phyloP scores from a whole-genome alignment of 2,113 vertebrate genomes.

The Sardina pilchardus region DNA sequence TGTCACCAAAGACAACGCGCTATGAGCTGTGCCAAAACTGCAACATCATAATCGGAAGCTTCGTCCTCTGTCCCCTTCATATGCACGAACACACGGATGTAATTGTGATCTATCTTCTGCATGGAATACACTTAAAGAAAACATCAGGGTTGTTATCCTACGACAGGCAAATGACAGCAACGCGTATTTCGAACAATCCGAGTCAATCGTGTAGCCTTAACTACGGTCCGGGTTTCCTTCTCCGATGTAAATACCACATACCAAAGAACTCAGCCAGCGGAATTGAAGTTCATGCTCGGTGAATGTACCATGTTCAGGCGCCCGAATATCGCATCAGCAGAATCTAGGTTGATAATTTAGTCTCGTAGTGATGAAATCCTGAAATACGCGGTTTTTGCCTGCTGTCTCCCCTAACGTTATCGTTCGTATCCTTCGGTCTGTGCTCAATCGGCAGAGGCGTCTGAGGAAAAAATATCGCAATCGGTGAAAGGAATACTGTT shows the following conservation, averaged over 20 bases:
- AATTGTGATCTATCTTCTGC: neutral
- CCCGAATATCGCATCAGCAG: slow-evolving; percentile 32
- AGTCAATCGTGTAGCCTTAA: neutral
- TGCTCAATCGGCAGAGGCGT: slow-evolving; percentile 49
- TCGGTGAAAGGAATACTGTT: slow-evolving; percentile 34
- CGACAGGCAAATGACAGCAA: neutral
- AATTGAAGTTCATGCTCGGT: slow-evolving; percentile 18
- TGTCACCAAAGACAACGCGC: slow-evolving; percentile 15
- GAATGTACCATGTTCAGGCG: slow-evolving; percentile 48
- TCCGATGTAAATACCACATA: neutral
- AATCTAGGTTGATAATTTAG: slow-evolving; percentile 49
- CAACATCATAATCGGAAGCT: slow-evolving; percentile 9
- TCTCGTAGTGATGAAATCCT: slow-evolving; percentile 33
- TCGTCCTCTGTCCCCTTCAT: slow-evolving; percentile 9
- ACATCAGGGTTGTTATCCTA: neutral
- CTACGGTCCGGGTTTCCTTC: neutral
- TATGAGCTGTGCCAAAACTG: neutral
- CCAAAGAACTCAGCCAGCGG: slow-evolving; percentile 19
- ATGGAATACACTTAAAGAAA: neutral
- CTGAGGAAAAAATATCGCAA: slow-evolving; percentile 37
- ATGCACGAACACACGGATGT: neutral
- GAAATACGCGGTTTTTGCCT: slow-evolving; percentile 53
- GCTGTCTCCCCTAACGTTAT: slow-evolving; percentile 41
- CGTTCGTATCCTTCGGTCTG: slow-evolving; percentile 58
- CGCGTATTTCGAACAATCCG: slow-evolving; percentile 8